These are phyloP conservation scores for Ladona fulva DNA, from an alignment of 1,140 invertebrate species.

Conservation along the genomic window DNA sequence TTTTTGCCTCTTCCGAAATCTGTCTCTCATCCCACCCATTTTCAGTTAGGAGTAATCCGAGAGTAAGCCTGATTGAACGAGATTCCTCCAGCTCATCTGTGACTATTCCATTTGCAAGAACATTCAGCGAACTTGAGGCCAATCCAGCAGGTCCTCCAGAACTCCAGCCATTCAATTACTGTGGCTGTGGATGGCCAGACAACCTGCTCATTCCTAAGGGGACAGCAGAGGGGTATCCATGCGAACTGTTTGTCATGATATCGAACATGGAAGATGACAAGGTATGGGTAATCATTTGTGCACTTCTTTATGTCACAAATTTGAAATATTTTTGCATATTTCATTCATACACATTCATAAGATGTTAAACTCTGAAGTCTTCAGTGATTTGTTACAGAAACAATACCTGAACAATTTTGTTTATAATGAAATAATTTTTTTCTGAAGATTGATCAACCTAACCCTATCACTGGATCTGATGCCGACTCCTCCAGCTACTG, in stretches of 20 bases:
- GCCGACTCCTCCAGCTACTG: conserved; percentile 31
- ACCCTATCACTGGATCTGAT: conserved; percentile 29
- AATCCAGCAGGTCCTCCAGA: background rate
- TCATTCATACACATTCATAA: too few species aligned
- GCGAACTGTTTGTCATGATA: conserved; percentile 54
- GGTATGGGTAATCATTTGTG: background rate
- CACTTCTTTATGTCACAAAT: background rate
- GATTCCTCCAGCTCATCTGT: background rate
- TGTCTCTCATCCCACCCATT: too few species aligned
- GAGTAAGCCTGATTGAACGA: background rate
- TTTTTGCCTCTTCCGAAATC: too few species aligned
- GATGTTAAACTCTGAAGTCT: too few species aligned
- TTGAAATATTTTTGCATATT: too few species aligned
- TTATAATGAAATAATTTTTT: too few species aligned
- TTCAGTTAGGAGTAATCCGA: background rate
- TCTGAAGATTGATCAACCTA: conserved; percentile 18
- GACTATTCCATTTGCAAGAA: background rate
- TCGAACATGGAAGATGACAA: conserved; percentile 26
- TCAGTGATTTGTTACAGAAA: too few species aligned
- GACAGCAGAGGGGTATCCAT: conserved; percentile 49
- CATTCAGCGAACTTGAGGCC: background rate
- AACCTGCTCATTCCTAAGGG: conserved; percentile 58
- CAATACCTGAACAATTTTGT: too few species aligned
- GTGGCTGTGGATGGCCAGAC: conserved; percentile 47
- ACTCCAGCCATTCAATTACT: too few species aligned